phyloP scores from a whole-genome alignment of 2,113 vertebrate species.

The Propithecus coquereli region DNA sequence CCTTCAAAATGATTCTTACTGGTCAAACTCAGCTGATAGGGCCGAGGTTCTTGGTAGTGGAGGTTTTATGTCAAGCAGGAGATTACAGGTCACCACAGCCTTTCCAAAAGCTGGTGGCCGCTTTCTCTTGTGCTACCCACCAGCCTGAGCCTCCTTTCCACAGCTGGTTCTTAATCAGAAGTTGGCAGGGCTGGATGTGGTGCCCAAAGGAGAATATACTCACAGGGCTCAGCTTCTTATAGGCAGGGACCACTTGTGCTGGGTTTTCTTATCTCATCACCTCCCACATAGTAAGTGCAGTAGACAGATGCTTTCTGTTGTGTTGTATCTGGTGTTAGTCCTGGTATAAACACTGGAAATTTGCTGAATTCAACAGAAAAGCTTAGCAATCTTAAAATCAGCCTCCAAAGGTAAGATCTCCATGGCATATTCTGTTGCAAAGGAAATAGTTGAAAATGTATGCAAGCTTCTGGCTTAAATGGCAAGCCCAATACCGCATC shows the following conservation, averaged over 20 bases:
- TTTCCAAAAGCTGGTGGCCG: neutral
- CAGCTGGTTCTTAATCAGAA: neutral
- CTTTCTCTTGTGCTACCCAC: neutral
- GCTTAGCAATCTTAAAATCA: neutral
- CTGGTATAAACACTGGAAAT: neutral
- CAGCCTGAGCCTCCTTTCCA: neutral
- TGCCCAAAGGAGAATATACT: neutral
- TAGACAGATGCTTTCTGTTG: neutral
- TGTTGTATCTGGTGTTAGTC: neutral
- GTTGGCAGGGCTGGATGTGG: neutral
- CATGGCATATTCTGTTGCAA: neutral
- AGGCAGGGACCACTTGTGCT: accelerated
- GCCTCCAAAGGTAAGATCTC: neutral
- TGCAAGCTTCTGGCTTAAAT: neutral
- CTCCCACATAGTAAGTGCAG: neutral
- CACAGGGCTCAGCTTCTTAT: neutral
- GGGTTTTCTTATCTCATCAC: neutral
- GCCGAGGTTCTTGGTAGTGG: neutral
- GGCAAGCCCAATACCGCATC: neutral
- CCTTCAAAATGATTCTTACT: neutral
- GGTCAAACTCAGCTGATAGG: neutral
- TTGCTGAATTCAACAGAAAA: neutral
- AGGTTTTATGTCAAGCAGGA: neutral
- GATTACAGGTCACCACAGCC: neutral
- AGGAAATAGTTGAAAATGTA: neutral